Percentiles rank a stretch among this genome's conserved stretches.
These are phyloP conservation scores for Helicolenus hilgendorfi DNA, from an alignment of 2,797 vertebrate species.

Conservation along the genomic window DNA sequence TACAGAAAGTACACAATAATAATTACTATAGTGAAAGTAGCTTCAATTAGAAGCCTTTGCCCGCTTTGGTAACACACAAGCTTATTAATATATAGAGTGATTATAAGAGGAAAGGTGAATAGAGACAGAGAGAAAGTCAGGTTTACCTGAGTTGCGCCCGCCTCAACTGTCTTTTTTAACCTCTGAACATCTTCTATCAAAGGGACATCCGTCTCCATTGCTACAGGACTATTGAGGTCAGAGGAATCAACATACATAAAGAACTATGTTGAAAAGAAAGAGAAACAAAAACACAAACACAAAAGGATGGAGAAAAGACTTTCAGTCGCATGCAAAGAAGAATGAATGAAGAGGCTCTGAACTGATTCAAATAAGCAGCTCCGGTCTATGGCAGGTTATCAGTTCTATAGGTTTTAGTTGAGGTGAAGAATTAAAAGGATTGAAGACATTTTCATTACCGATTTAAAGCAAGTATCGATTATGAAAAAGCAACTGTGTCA, in stretches of 20 bases:
- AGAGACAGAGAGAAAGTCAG: constrained; percentile 80
- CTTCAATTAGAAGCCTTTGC: constrained; percentile 19
- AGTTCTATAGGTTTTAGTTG: background rate
- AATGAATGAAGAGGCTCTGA: constrained; percentile 56
- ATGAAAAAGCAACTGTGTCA: background rate
- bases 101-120: constrained; percentile 29
- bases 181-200: constrained; percentile 98
- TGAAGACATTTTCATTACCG: background rate
- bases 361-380: constrained; percentile 23
- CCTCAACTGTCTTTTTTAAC: constrained; percentile 96
- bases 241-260: constrained; percentile 93
- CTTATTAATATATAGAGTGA: background rate
- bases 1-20: background rate
- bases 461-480: background rate
- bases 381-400: background rate
- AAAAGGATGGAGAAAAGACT: constrained; percentile 76
- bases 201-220: constrained; percentile 97
- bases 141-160: constrained; percentile 96
- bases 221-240: constrained; percentile 95
- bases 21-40: background rate
- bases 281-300: constrained; percentile 69
- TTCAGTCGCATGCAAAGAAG: constrained; percentile 87
- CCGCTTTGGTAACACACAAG: constrained; percentile 1
- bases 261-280: constrained; percentile 91
- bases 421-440: constrained; percentile 1